phyloP scores from a whole-genome alignment of 2,797 vertebrate species.

The Peromyscus eremicus region DNA sequence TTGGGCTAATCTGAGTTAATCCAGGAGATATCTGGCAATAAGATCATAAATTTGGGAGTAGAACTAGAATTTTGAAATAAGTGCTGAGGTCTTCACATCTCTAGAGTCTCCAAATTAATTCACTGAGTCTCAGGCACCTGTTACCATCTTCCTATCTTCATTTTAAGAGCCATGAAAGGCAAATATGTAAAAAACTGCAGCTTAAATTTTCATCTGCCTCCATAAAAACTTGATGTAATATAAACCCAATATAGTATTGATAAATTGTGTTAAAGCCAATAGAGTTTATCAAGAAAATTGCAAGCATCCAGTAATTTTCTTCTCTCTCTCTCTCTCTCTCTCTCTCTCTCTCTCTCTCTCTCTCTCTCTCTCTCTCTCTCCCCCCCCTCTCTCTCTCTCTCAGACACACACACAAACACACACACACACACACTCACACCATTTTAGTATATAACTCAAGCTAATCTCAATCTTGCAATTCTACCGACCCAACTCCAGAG shows the following conservation, averaged over 20 bases:
- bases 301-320: neutral
- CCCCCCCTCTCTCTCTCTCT: too few relatives aligned
- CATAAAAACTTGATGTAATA: conserved; percentile 18
- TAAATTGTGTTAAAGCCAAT: conserved; percentile 35
- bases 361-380: too few relatives aligned
- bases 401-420: neutral
- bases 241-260: conserved; percentile 2
- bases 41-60: conserved; percentile 49
- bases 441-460: neutral
- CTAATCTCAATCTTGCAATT: neutral
- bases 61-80: conserved; percentile 25
- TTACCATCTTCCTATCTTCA: neutral
- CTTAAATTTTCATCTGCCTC: conserved; percentile 33
- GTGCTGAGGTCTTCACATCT: neutral
- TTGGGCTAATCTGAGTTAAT: conserved; percentile 83
- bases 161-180: conserved; percentile 35
- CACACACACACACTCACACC: neutral
- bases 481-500: neutral
- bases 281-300: conserved; percentile 27
- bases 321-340: neutral
- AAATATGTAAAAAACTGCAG: conserved; percentile 22
- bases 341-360: too few relatives aligned
- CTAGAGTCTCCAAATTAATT: neutral
- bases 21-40: conserved; percentile 78
- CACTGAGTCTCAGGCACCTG: neutral